Conservation (phyloP, 2,888 invertebrate genomes). For the Oxytorus armatus region DNA sequence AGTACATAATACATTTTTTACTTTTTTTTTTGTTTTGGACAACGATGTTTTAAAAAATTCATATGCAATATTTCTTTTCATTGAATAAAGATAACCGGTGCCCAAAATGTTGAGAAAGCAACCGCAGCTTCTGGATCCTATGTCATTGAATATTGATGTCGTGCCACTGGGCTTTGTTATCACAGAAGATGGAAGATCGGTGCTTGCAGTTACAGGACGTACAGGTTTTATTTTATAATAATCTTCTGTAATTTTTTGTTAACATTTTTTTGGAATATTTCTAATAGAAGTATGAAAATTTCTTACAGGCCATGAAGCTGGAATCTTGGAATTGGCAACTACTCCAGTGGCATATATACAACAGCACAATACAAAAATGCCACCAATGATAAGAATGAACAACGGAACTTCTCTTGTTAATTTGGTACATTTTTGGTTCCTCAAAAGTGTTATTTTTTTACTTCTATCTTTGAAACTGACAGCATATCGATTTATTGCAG, state of each 20-base stretch:
- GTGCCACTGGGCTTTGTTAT: slow-evolving; percentile 78
- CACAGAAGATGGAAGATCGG: slow-evolving; percentile 78
- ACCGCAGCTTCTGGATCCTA: slow-evolving; percentile 52
- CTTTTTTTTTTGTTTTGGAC: too few relatives aligned
- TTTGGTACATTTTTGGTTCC: slow-evolving; percentile 55
- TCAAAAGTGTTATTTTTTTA: neutral
- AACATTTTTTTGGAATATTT: neutral
- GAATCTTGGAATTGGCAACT: slow-evolving; percentile 75
- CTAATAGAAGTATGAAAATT: neutral
- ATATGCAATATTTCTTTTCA: neutral
- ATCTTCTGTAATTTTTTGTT: neutral
- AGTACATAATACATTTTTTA: too few relatives aligned
- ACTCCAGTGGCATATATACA: slow-evolving; percentile 77
- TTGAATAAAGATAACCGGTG: neutral
- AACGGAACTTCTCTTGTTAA: slow-evolving; percentile 71
- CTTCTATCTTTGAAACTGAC: neutral
- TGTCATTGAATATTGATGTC: slow-evolving; percentile 62
- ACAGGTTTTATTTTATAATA: neutral
- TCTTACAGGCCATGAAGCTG: slow-evolving; percentile 75
- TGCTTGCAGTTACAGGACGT: slow-evolving; percentile 77
- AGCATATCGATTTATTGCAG: slow-evolving; percentile 64
- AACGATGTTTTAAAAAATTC: neutral
- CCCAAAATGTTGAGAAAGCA: slow-evolving; percentile 68
- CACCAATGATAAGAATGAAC: slow-evolving; percentile 68
- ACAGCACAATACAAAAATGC: slow-evolving; percentile 66